These are phyloP conservation scores for Chamaetylas fuelleborni DNA, from an alignment of 2,113 vertebrate species.

Conservation along the genomic window DNA sequence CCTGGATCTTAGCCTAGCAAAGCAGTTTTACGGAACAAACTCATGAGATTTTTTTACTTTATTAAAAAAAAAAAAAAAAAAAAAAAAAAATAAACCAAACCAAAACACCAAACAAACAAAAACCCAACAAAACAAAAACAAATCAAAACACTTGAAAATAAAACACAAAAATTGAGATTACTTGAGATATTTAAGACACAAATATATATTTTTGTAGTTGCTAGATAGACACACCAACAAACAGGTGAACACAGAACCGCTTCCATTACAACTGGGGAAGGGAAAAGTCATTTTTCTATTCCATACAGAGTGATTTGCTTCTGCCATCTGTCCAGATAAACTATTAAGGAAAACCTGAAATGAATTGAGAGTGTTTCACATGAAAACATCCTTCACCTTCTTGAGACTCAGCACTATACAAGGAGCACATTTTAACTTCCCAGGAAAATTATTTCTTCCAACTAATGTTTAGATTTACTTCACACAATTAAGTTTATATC, in stretches of 20 bases:
- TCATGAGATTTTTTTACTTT: neutral
- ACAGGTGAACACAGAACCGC: neutral
- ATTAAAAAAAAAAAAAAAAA: neutral
- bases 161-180: neutral
- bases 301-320: neutral
- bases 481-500: neutral
- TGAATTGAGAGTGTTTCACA: neutral
- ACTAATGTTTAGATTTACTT: neutral
- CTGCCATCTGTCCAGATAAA: neutral
- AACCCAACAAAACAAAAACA: neutral
- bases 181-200: neutral
- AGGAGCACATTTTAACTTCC: neutral
- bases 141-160: neutral
- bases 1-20: neutral
- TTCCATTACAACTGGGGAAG: neutral
- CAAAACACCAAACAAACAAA: neutral
- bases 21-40: neutral
- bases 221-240: neutral
- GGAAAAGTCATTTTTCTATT: neutral
- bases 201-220: neutral
- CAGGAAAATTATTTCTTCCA: neutral
- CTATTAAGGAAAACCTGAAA: neutral
- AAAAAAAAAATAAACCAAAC: neutral
- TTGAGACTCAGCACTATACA: neutral
- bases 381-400: neutral